These are phyloP conservation scores for Nomada fabriciana DNA, from an alignment of 2,888 invertebrate species.

Conservation along the genomic window DNA sequence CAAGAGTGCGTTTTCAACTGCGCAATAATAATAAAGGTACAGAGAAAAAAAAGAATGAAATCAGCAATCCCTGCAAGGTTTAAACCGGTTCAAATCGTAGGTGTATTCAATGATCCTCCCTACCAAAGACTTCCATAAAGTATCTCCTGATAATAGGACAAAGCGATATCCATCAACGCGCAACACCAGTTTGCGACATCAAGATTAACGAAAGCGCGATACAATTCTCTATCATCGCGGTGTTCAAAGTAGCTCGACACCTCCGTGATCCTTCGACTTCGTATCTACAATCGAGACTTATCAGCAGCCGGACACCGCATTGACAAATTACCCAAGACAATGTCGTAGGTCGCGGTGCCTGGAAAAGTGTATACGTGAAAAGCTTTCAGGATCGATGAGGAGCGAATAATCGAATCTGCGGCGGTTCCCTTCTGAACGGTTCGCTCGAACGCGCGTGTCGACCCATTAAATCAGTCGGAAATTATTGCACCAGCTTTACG, in stretches of 20 bases:
- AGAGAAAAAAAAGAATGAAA: not conserved
- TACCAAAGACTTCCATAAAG: not conserved
- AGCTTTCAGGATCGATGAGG: slow-evolving; percentile 4
- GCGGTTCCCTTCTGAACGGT: slow-evolving; percentile 49
- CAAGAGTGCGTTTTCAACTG: too few species aligned
- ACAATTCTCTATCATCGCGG: slow-evolving; percentile 11
- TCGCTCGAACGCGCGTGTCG: not conserved
- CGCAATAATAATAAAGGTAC: too few species aligned
- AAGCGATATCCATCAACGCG: slow-evolving; percentile 1
- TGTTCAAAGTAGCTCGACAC: slow-evolving; percentile 20
- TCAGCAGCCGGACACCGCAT: slow-evolving; percentile 10
- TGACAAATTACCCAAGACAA: slow-evolving; percentile 47
- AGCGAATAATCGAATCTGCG: slow-evolving; percentile 34
- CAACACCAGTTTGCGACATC: not conserved
- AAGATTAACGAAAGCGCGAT: not conserved
- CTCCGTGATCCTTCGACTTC: slow-evolving; percentile 15
- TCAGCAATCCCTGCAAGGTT: not conserved
- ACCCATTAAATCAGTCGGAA: slow-evolving; percentile 61
- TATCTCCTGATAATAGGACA: not conserved
- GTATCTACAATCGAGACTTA: slow-evolving; percentile 37
- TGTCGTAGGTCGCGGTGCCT: not conserved
- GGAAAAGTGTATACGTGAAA: not conserved
- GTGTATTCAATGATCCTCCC: not conserved
- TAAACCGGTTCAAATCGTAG: not conserved
- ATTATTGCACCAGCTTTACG: slow-evolving; percentile 63